These are phyloP conservation scores for Drosophila quadrilineata DNA, from an alignment of 1,140 invertebrate species.

Conservation along the genomic window DNA sequence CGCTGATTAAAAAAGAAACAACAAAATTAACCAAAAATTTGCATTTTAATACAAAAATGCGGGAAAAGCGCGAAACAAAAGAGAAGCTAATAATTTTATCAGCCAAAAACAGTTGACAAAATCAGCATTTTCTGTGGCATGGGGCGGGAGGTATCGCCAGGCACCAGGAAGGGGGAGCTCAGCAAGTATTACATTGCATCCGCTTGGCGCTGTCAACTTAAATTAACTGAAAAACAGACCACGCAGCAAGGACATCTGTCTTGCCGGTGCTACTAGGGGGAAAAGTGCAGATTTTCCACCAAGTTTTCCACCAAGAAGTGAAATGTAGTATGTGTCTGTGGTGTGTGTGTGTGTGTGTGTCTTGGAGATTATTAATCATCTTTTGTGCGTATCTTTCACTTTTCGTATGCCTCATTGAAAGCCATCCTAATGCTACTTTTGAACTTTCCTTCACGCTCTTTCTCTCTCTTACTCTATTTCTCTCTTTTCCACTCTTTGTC, in stretches of 20 bases:
- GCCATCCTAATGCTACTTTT: slow-evolving; percentile 31
- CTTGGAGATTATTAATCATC: slow-evolving; percentile 74
- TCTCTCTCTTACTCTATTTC: background rate
- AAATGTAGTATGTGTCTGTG: background rate
- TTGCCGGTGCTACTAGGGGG: slow-evolving; percentile 33
- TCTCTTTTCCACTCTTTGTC: background rate
- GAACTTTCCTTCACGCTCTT: slow-evolving; percentile 27
- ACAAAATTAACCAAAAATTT: slow-evolving; percentile 77
- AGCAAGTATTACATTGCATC: slow-evolving; percentile 45
- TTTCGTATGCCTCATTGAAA: slow-evolving; percentile 63
- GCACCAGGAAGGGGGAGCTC: background rate
- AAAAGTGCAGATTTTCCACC: slow-evolving; percentile 40
- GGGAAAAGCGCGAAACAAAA: slow-evolving; percentile 25
- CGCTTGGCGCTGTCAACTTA: slow-evolving; percentile 64
- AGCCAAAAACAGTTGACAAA: slow-evolving; percentile 79
- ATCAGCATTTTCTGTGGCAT: slow-evolving; percentile 66
- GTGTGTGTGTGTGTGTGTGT: slow-evolving; percentile 32
- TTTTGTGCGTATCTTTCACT: slow-evolving; percentile 67
- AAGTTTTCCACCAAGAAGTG: slow-evolving; percentile 14
- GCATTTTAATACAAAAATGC: slow-evolving; percentile 75
- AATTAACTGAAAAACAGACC: slow-evolving; percentile 80
- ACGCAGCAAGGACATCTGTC: slow-evolving; percentile 79
- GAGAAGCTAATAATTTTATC: slow-evolving; percentile 80
- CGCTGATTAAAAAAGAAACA: slow-evolving; percentile 74
- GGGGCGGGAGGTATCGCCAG: background rate